A percentile compares a stretch with the other conserved stretches of the same genome.
These are phyloP conservation scores for Atherinosoma microstoma DNA, from an alignment of 2,797 vertebrate genomes.

Conservation along the genomic window DNA sequence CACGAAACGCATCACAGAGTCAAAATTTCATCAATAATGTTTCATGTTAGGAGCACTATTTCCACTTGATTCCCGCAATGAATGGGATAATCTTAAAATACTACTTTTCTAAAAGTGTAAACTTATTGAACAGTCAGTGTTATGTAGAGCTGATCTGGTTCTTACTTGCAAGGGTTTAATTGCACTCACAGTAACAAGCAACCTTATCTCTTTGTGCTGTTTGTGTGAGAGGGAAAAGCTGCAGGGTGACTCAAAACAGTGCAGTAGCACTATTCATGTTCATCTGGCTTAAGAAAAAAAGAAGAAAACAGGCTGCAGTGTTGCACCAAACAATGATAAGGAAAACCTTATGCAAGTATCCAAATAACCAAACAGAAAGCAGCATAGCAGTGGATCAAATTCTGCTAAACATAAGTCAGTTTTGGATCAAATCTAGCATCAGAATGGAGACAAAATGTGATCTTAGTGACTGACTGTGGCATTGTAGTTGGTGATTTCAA, in stretches of 20 bases:
- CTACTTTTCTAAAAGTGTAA: background rate
- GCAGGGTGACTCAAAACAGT: background rate
- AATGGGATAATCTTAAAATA: background rate
- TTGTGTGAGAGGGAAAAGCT: background rate
- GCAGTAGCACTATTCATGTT: too few species aligned
- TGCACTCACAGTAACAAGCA: background rate
- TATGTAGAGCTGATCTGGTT: background rate
- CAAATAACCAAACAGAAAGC: background rate
- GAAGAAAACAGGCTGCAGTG: background rate
- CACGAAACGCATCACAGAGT: background rate
- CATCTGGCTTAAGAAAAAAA: too few species aligned
- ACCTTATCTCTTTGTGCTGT: background rate
- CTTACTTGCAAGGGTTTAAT: background rate
- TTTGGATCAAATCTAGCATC: background rate
- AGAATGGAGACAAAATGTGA: background rate
- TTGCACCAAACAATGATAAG: background rate
- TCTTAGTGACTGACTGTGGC: background rate
- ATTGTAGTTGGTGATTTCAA: background rate
- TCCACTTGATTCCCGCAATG: background rate
- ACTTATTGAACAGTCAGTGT: background rate
- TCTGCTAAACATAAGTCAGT: background rate
- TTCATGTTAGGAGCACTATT: background rate
- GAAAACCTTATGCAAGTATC: background rate
- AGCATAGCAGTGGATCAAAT: background rate
- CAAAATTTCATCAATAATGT: background rate